Evolutionary conservation across 2,888 invertebrate species (phyloP).

Genomic region (Ennomos erosarius): DNA sequence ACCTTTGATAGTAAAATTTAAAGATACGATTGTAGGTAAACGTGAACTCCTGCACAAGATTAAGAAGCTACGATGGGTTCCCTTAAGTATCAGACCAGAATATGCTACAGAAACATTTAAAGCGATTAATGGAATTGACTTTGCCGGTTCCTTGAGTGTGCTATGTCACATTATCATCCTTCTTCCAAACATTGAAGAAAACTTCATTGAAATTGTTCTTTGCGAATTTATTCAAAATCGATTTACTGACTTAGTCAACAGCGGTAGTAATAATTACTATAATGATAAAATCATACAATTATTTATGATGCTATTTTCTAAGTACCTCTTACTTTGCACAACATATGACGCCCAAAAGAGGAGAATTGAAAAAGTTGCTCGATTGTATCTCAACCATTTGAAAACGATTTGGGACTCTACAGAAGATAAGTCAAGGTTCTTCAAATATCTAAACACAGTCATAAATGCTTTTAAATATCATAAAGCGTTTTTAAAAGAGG

Average conservation of each 20-base stretch:
- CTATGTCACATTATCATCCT: slow-evolving; percentile 34
- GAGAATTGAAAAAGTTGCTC: slow-evolving; percentile 48
- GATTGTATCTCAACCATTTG: slow-evolving; percentile 51
- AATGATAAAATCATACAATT: slow-evolving; percentile 21
- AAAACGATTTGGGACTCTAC: slow-evolving; percentile 21
- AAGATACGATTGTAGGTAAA: slow-evolving; percentile 23
- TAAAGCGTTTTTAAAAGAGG: slow-evolving; percentile 50
- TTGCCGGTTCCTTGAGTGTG: slow-evolving; percentile 33
- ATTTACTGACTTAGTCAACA: slow-evolving; percentile 13
- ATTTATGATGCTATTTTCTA: slow-evolving; percentile 53
- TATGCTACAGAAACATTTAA: slow-evolving; percentile 54
- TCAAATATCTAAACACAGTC: slow-evolving; percentile 43
- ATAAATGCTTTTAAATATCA: slow-evolving; percentile 52
- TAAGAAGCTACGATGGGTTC: slow-evolving; percentile 42
- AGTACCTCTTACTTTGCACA: slow-evolving; percentile 55
- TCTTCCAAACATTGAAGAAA: slow-evolving; percentile 20
- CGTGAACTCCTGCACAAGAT: slow-evolving; percentile 31
- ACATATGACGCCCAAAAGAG: slow-evolving; percentile 44
- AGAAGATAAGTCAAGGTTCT: slow-evolving; percentile 8
- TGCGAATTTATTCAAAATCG: slow-evolving; percentile 3
- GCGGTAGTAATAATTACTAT: slow-evolving; percentile 20
- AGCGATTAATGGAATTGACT: slow-evolving; percentile 38
- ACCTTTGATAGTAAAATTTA: slow-evolving; percentile 45
- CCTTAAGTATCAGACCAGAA: slow-evolving; percentile 51
- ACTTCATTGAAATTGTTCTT: slow-evolving; percentile 12